Evolutionary conservation across 1,140 invertebrate genomes (phyloP).

Genomic region (Cataglyphis hispanica): DNA sequence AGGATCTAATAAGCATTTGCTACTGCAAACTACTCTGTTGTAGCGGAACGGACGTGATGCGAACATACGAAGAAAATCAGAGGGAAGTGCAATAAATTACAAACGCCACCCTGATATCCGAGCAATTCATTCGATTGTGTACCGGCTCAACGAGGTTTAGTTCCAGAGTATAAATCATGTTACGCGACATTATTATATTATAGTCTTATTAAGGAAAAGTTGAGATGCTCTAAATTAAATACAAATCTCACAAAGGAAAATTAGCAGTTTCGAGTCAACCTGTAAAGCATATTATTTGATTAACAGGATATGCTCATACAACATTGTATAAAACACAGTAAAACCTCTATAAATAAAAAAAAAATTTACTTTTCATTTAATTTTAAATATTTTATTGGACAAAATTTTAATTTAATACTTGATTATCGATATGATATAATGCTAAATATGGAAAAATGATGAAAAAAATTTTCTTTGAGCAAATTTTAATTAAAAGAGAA

Average conservation of each 20-base stretch:
- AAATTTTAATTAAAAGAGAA: neutral
- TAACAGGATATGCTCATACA: too few species aligned
- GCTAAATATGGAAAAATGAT: neutral
- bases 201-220: too few species aligned
- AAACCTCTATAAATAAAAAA: neutral
- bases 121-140: neutral
- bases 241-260: too few species aligned
- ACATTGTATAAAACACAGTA: neutral
- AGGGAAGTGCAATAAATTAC: constrained; percentile 38
- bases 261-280: too few species aligned
- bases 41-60: constrained; percentile 1
- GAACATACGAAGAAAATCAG: constrained; percentile 38
- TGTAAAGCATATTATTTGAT: too few species aligned
- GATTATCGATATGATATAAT: neutral
- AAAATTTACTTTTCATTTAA: neutral
- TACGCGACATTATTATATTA: too few species aligned
- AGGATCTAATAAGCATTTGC: constrained; percentile 51
- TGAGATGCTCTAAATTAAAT: too few species aligned
- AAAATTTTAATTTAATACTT: neutral
- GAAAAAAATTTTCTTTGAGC: neutral
- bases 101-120: neutral
- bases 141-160: too few species aligned
- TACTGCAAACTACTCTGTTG: constrained; percentile 4
- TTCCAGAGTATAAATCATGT: too few species aligned
- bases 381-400: neutral